Conservation (phyloP, 2,113 vertebrate species). For the Glaucomys volans region DNA sequence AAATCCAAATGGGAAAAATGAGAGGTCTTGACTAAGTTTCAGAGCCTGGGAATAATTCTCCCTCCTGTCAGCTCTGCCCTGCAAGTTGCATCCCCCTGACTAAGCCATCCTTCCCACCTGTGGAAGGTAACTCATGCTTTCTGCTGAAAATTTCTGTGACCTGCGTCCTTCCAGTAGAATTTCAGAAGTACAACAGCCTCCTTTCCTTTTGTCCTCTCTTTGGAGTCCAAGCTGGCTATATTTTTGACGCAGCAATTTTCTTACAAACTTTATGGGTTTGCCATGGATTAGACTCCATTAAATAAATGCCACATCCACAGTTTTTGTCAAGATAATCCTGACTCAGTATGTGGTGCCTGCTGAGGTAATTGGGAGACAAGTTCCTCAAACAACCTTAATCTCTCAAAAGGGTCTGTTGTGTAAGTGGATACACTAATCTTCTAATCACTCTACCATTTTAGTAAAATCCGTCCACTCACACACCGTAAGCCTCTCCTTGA, state of each 20-base stretch:
- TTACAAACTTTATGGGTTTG: constrained; percentile 11
- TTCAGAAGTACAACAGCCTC: background rate
- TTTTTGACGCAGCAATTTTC: constrained; percentile 22
- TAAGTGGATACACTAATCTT: background rate
- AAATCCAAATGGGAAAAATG: background rate
- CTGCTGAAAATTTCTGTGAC: background rate
- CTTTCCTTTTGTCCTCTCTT: background rate
- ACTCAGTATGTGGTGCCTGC: background rate
- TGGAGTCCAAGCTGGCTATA: background rate
- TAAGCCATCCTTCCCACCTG: background rate
- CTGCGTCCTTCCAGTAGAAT: background rate
- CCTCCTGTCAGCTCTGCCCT: background rate
- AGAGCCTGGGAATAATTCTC: background rate
- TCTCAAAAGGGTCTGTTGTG: background rate
- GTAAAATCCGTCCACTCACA: background rate
- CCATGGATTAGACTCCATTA: background rate
- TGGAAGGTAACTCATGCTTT: background rate
- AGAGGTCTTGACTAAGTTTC: background rate
- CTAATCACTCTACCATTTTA: background rate
- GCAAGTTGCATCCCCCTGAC: background rate
- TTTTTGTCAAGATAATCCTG: constrained; percentile 6
- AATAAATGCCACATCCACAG: background rate
- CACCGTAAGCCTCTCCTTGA: background rate
- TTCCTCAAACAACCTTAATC: background rate
- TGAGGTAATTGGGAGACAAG: background rate